Conservation (phyloP, 1,140 invertebrate species). For the Zaprionus taronus region DNA sequence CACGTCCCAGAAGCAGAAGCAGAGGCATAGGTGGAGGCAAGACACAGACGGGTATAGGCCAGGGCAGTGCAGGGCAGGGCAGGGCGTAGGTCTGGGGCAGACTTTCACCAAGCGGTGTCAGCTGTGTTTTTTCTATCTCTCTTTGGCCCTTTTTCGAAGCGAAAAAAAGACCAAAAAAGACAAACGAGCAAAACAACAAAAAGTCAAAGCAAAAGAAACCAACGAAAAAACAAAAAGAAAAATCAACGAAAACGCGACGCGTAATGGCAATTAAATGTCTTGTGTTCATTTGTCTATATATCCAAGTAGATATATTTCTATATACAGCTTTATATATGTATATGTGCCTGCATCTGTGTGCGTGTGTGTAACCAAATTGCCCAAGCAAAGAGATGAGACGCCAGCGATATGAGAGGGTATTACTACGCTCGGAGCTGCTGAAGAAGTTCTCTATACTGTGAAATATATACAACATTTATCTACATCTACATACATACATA, state of each 20-base stretch:
- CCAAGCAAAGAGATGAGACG: conserved; percentile 2
- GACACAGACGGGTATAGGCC: background rate
- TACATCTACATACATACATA: conserved; percentile 7
- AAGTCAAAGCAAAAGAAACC: conserved; percentile 35
- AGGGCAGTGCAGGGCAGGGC: background rate
- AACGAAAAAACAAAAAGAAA: conserved; percentile 41
- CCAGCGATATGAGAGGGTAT: background rate
- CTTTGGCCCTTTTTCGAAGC: conserved; percentile 41
- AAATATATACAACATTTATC: conserved; percentile 8
- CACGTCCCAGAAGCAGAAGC: conserved; percentile 53
- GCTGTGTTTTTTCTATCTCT: conserved; percentile 48
- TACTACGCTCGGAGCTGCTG: background rate
- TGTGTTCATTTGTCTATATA: conserved; percentile 24
- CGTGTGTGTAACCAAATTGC: background rate
- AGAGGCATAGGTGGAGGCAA: conserved; percentile 14
- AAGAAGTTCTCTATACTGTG: conserved; percentile 2
- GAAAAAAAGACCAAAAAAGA: conserved; percentile 31
- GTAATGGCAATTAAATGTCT: conserved; percentile 69
- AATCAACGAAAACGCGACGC: conserved; percentile 56
- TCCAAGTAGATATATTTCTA: background rate
- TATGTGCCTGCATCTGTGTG: background rate
- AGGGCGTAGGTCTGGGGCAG: conserved; percentile 31
- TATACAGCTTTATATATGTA: background rate
- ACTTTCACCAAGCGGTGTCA: conserved; percentile 73
- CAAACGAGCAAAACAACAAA: conserved; percentile 67